These are phyloP conservation scores for Zaprionus ghesquierei DNA, from an alignment of 1,140 invertebrate species.

Conservation along the genomic window DNA sequence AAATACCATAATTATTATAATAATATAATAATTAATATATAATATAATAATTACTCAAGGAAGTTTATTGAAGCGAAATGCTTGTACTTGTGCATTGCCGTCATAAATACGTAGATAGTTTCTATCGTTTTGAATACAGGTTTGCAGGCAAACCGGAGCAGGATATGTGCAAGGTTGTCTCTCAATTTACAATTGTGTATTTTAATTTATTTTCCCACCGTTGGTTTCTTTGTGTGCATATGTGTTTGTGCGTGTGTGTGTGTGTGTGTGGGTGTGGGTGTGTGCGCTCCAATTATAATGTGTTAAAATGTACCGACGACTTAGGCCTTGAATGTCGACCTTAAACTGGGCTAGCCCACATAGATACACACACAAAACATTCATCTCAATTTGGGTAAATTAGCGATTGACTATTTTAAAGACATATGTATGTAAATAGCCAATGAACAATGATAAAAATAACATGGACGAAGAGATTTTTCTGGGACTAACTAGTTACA, in stretches of 20 bases:
- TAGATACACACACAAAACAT: neutral
- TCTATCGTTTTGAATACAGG: neutral
- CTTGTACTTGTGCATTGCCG: no score
- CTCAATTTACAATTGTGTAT: constrained; percentile 21
- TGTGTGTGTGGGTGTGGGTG: neutral
- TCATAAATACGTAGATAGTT: no score
- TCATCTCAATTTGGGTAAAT: constrained; percentile 30
- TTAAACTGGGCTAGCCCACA: constrained; percentile 35
- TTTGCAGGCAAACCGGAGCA: constrained; percentile 19
- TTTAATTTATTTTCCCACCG: constrained; percentile 36
- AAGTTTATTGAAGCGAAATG: no score
- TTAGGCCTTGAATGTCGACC: constrained; percentile 26
- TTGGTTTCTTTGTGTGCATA: constrained; percentile 3
- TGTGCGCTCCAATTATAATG: constrained; percentile 24
- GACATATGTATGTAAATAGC: no score
- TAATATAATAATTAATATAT: neutral
- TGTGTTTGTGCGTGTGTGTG: neutral
- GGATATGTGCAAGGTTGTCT: constrained; percentile 43
- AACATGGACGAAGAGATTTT: neutral
- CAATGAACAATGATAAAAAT: neutral
- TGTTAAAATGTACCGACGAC: constrained; percentile 23
- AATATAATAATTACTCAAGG: no score
- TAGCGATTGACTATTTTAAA: neutral
- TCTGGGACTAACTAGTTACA: neutral
- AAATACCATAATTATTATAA: neutral